Evolutionary conservation across 2,797 vertebrate genomes (phyloP), one percentile per base, ranked within the genome.

Genomic region (Danio choprae): DNA sequence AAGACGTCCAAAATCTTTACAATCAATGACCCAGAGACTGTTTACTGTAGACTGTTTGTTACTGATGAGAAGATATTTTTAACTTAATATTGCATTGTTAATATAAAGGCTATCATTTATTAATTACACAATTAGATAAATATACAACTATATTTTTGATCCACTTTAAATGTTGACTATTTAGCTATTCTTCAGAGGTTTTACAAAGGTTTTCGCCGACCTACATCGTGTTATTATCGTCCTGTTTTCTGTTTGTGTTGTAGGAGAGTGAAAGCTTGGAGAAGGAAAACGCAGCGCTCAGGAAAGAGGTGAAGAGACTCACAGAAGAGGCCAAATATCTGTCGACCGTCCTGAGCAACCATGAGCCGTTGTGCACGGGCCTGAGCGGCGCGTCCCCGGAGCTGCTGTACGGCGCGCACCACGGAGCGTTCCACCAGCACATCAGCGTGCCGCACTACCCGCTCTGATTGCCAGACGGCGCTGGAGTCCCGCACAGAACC

Each of bases 241-340:
- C 29, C 29, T 38, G 4, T 82, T 5, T 16, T 82, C n/a, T 84
- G 9, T 83, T 51, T 86, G 16, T 72, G 48, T 48, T 87, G 72
- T 90, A 99, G 98, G 98, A 99, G 88, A 99, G 97, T 0, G 97
- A 99, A 87, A 95, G 95, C 88, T 88, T 99, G 89, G 97, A 98
- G 92, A 97, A 96, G 81, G 95, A 97, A 84, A 99, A 99, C 0
- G 93, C 95, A 0, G 96, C 96, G 8, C 92, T 99, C 84, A 95
- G 95, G 85, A 95, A 96, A 86, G 98, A 99, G 88, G 98, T 99
- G 89, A 97, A 96, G 89, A 93, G 95, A 86, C 92, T 99, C 88
- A 96, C 94, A 0, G 97, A 98, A 82, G 98, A 99, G 88, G 93
- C 96, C 87, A 98, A 98, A 87, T 96, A 97, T 71, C 96, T 99